Percentiles rank a stretch among this genome's conserved stretches.
Evolutionary conservation across 2,797 vertebrate genomes (phyloP).

Genomic region (Acanthiza pusilla): DNA sequence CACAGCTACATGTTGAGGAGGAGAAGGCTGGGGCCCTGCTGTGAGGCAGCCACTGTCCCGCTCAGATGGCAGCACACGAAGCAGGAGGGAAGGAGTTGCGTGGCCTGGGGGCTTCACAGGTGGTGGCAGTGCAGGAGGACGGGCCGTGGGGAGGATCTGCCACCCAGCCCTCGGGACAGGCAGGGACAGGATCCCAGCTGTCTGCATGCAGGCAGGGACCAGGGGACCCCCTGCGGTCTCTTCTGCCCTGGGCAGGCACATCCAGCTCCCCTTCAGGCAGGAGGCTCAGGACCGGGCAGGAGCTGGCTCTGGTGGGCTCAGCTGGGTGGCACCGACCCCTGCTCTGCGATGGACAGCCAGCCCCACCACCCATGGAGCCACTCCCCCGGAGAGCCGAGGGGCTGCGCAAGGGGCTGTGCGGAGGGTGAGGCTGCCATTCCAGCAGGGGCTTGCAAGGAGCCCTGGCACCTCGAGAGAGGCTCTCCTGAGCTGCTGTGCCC

Average conservation of each 20-base stretch:
- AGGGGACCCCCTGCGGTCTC: background rate
- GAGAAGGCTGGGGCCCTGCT: background rate
- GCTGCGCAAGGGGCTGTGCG: fast-evolving
- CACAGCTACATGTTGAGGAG: fast-evolving
- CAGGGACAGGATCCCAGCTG: background rate
- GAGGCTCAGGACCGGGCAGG: fast-evolving
- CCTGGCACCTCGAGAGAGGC: fast-evolving
- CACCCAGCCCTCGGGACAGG: fast-evolving
- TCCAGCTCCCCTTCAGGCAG: fast-evolving
- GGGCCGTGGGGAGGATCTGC: background rate
- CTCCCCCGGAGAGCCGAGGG: fast-evolving
- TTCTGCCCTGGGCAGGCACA: fast-evolving
- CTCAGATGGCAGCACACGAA: background rate
- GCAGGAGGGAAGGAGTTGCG: background rate
- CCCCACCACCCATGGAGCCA: fast-evolving
- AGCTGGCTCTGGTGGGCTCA: background rate
- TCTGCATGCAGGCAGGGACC: background rate
- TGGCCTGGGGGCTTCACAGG: fast-evolving
- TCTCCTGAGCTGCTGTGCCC: background rate
- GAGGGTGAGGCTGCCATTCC: fast-evolving
- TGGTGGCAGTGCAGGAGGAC: background rate
- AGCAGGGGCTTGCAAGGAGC: fast-evolving
- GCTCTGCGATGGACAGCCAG: fast-evolving
- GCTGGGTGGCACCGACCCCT: fast-evolving
- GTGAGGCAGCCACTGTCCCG: fast-evolving